Evolutionary conservation across 53 echinoderm and acorn worm genomes (phyloP).

Genomic region (Holothuria leucospilota): DNA sequence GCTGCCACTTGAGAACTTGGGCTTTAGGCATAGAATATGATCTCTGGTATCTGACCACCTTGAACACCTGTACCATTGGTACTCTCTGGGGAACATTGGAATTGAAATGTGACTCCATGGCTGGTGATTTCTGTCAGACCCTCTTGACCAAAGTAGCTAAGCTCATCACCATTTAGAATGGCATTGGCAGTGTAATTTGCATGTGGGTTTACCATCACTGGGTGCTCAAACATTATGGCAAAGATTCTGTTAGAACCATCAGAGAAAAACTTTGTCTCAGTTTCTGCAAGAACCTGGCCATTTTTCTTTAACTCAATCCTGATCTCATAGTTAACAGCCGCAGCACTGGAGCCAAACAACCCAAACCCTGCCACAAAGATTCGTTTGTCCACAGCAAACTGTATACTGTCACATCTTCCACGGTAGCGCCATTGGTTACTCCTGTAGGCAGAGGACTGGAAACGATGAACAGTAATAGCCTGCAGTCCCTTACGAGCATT

Average conservation of each 20-base stretch:
- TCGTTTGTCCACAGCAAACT: constrained; percentile 92
- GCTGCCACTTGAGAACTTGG: too few relatives aligned
- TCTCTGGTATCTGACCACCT: constrained; percentile 97
- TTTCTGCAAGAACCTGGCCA: constrained; percentile 85
- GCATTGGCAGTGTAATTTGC: constrained; percentile 96
- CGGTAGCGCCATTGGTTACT: constrained; percentile 99
- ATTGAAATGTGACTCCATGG: constrained; percentile 87
- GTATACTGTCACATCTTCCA: constrained; percentile 96
- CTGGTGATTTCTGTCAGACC: constrained; percentile 92
- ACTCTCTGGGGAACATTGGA: constrained; percentile 97
- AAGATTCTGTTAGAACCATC: constrained; percentile 96
- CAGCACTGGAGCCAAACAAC: constrained; percentile 92
- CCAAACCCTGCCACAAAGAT: constrained; percentile 98
- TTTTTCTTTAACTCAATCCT: constrained; percentile 90
- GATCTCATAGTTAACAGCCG: constrained; percentile 85
- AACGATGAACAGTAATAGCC: constrained; percentile 89
- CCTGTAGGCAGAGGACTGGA: constrained; percentile 95
- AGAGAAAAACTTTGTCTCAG: constrained; percentile 91
- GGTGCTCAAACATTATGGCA: constrained; percentile 86
- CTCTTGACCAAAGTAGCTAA: constrained; percentile 98
- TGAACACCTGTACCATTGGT: constrained; percentile 99
- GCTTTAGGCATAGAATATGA: constrained; percentile 92
- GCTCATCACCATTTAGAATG: constrained; percentile 84
- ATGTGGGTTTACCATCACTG: constrained; percentile 92
- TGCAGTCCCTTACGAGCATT: constrained; percentile 79